Evolutionary conservation across 2,797 vertebrate genomes (phyloP), one percentile per base, ranked within the genome.

Genomic region (Betta splendens): DNA sequence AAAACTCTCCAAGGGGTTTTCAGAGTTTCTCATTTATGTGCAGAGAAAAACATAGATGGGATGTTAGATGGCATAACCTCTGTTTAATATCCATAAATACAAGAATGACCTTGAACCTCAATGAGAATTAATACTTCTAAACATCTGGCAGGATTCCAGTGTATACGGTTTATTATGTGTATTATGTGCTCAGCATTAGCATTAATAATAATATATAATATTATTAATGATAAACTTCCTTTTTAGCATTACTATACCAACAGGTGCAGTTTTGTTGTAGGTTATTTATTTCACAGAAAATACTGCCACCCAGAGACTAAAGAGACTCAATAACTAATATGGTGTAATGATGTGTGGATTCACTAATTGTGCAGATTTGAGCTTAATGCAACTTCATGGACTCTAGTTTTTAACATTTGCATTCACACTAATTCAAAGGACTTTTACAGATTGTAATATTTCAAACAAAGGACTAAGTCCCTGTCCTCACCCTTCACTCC

Each of bases 401-500:
- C 28, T n/a, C 0, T 23, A 3, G 16, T 17, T 44, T 25, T 43
- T 7, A 42, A 26, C n/a, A 25, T 10, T 18, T 28, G 1, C 11
- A 12, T 29, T 16, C 45, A 18, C 12, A 43, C 22, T 3, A 25
- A 13, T 5, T 5, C 21, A 21, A 48, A 21, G 20, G 55, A 39
- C 31, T 44, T 3, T 26, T 47, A n/a, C 23, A 53, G 38, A 25
- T 45, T 31, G 63, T 5, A 47, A 11, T 50, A 63, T 51, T 47
- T 72, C 35, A 53, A 29, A 66, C 22, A 68, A 54, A 33, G 13
- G 53, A 64, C 36, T 74, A 46, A 84, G 56, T 71, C 51, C 63
- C 45, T 46, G 13, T 69, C 77, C 43, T 84, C 80, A 82, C 39
- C 13, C 59, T 68, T 77, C 76, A 73, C 76, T 54, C 63, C 75